Base-by-base conservation (phyloP, 2,888 invertebrate genomes). In the Allacma fusca region DNA sequence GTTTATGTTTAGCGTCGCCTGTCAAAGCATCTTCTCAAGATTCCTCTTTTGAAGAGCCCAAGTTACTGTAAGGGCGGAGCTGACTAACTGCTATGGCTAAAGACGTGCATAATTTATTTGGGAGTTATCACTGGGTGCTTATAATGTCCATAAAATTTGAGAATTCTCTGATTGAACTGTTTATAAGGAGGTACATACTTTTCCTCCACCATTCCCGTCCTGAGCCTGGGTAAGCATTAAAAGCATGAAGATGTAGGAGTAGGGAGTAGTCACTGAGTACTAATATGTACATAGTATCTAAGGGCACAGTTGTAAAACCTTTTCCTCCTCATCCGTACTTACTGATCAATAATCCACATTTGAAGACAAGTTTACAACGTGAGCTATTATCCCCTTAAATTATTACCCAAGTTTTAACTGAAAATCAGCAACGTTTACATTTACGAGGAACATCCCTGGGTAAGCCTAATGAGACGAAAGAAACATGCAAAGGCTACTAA, bases 291-390 rank as follows among this genome's bases (percentile, higher is more conserved):
- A n/a, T n/a, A 24, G 62, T 4, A 62, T 26, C 62, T 2, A 16
- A 62, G 62, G 4, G 62, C 62, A 62, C 24, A 16, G 19, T 73
- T 73, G 73, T 73, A 73, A 73, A 73, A 73, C 73, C 57, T 75
- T 69, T 68, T 59, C 57, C 23, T 23, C 72, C 34, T 16, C 21
- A 44, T 23, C 23, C 68, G 19, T 68, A 29, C 68, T 62, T 26
- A 73, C 59, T 57, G 59, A 69, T 69, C 57, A 69, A 57, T 69
- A 34, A 69, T 67, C 68, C 23, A 69, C 57, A 69, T 44, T 69
- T 69, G 62, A 69, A 69, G 76, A 76, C 76, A 76, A 29, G 69
- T 76, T 76, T 76, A 76, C 59, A 76, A 34, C 50, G 23, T 69
- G 21, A 40, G 28, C 75, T 67, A 67, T 50, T 75, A 62, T 62